Percentiles rank a stretch among this genome's conserved stretches.
phyloP scores from a whole-genome alignment of 1,140 invertebrate genomes.

The Tetramorium parvispinum region DNA sequence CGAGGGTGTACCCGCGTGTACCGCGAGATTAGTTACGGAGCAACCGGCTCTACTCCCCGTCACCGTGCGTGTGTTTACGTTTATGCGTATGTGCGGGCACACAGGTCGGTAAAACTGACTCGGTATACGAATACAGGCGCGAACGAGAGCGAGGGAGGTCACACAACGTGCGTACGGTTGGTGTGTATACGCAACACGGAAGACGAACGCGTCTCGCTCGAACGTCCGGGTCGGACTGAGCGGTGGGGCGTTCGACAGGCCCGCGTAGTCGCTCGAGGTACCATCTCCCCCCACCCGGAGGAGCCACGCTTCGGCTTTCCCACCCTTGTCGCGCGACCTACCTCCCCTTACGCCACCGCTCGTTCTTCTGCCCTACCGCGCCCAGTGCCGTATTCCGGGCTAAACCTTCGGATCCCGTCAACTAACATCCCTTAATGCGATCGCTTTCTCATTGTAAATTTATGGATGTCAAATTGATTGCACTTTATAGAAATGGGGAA shows the following conservation, averaged over 20 bases:
- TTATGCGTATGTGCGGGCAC: not conserved
- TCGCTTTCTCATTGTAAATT: not conserved
- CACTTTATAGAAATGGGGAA: not conserved
- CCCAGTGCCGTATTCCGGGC: slow-evolving; percentile 38
- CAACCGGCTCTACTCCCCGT: not conserved
- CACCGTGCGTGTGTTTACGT: not conserved
- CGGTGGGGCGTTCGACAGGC: slow-evolving; percentile 68
- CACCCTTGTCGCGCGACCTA: slow-evolving; percentile 65
- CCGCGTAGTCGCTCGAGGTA: slow-evolving; percentile 75
- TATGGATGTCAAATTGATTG: not conserved
- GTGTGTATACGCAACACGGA: slow-evolving; percentile 53
- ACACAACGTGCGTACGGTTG: slow-evolving; percentile 67
- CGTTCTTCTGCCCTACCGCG: slow-evolving; percentile 56
- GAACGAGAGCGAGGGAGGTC: slow-evolving; percentile 27
- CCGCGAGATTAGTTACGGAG: slow-evolving; percentile 32
- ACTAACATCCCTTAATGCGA: not conserved
- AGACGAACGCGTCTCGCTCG: slow-evolving; percentile 80
- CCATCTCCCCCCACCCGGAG: slow-evolving; percentile 78
- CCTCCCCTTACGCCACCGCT: slow-evolving; percentile 22
- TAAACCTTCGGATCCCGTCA: not conserved
- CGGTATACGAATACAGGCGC: slow-evolving; percentile 5
- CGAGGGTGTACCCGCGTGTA: slow-evolving; percentile 60
- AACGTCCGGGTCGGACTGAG: slow-evolving; percentile 84
- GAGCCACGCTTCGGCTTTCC: slow-evolving; percentile 79
- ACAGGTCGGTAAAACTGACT: not conserved